Evolutionary conservation across 2,888 invertebrate genomes (phyloP).

Genomic region (Lycia hirtaria): DNA sequence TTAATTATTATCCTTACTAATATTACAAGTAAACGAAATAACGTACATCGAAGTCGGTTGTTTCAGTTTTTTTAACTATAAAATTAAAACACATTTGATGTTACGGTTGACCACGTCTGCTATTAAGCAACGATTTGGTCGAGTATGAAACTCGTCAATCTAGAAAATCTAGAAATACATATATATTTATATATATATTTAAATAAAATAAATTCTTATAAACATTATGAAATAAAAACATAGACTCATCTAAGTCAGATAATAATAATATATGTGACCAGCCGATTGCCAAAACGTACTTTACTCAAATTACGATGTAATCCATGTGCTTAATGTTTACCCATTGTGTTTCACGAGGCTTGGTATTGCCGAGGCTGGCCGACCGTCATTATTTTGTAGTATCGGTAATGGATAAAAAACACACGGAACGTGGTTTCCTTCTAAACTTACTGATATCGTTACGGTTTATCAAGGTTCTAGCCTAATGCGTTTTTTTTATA

Average conservation of each 20-base stretch:
- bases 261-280: too few species aligned
- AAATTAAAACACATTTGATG: too few species aligned
- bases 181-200: too few species aligned
- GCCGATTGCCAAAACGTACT: not conserved
- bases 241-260: not conserved
- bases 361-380: conserved; percentile 52
- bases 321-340: conserved; percentile 49
- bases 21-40: too few species aligned
- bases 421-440: conserved; percentile 36
- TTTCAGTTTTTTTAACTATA: too few species aligned
- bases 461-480: conserved; percentile 3
- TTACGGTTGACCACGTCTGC: too few species aligned
- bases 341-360: conserved; percentile 50
- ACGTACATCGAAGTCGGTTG: too few species aligned
- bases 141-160: too few species aligned
- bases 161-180: too few species aligned
- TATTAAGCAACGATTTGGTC: too few species aligned
- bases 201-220: not conserved
- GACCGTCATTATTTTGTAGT: conserved; percentile 58
- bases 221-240: not conserved
- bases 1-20: too few species aligned
- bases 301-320: conserved; percentile 54
- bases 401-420: conserved; percentile 55
- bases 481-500: too few species aligned
- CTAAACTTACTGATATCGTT: conserved; percentile 14